These are phyloP conservation scores for Nymphalis c-album DNA, from an alignment of 2,888 invertebrate species.

Conservation along the genomic window DNA sequence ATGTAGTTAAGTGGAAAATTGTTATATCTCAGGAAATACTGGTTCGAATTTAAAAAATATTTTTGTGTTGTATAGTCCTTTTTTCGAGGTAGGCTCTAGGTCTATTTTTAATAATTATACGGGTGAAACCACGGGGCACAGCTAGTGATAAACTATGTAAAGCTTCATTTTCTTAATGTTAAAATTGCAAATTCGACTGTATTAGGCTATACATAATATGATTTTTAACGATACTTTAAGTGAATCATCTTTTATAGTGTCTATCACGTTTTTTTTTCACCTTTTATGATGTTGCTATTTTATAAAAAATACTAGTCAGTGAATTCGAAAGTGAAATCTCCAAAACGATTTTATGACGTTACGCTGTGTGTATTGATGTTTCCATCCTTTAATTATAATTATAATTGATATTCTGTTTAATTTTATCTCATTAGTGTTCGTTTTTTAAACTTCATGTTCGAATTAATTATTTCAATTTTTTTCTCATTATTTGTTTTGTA, in stretches of 20 bases:
- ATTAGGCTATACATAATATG: too few species aligned
- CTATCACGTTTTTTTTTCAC: not conserved
- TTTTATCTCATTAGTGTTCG: not conserved
- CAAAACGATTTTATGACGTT: not conserved
- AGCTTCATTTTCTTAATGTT: too few species aligned
- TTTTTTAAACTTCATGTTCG: not conserved
- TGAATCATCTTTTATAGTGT: not conserved
- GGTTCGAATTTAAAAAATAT: too few species aligned
- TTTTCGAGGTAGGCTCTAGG: too few species aligned
- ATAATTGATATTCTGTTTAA: not conserved
- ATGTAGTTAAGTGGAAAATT: too few species aligned
- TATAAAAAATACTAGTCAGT: not conserved
- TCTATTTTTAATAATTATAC: too few species aligned
- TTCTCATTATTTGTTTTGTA: not conserved
- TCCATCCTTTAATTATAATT: not conserved
- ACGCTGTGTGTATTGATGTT: not conserved
- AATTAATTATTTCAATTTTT: not conserved
- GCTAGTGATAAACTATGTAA: too few species aligned
- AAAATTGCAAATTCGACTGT: too few species aligned
- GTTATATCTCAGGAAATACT: too few species aligned
- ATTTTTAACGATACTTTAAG: not conserved
- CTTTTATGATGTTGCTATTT: not conserved
- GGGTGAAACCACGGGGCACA: too few species aligned
- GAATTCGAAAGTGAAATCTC: slow-evolving; percentile 6
- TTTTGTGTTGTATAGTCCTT: too few species aligned